A percentile compares a stretch with the other conserved stretches of the same genome.
These are phyloP conservation scores for Entomyzon cyanotis DNA, from an alignment of 2,113 vertebrate species.

Conservation along the genomic window DNA sequence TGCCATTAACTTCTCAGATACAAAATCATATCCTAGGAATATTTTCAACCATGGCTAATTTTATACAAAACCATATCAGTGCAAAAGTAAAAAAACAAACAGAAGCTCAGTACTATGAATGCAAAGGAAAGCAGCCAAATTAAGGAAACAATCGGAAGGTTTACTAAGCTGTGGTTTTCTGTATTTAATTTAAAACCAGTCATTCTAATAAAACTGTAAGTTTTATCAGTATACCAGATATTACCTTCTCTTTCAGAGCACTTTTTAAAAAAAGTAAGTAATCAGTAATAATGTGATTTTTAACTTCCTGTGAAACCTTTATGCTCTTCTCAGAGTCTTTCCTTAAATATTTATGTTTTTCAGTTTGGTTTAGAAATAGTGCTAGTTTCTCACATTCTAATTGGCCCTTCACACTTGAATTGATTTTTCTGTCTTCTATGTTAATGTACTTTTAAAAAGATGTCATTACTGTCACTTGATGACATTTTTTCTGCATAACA, in stretches of 20 bases:
- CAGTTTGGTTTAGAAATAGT: not conserved
- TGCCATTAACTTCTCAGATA: not conserved
- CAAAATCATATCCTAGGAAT: not conserved
- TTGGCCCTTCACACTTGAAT: not conserved
- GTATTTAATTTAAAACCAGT: not conserved
- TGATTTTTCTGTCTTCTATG: not conserved
- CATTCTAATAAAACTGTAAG: not conserved
- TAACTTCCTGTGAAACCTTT: not conserved
- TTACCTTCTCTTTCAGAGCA: not conserved
- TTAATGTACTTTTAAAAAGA: not conserved
- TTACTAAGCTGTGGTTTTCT: not conserved
- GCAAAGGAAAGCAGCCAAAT: not conserved
- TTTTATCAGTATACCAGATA: not conserved
- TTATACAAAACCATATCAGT: not conserved
- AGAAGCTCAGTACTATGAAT: not conserved
- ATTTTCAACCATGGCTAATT: not conserved
- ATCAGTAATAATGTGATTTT: not conserved
- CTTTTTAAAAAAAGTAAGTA: not conserved
- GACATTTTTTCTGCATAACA: not conserved
- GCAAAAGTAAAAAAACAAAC: not conserved
- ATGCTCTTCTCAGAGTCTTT: not conserved
- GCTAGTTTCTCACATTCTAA: not conserved
- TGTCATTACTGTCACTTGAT: not conserved
- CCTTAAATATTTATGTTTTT: not conserved
- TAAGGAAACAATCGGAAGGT: not conserved